Conservation (phyloP, 1,140 invertebrate species). For the Plectrocnemia conspersa region DNA sequence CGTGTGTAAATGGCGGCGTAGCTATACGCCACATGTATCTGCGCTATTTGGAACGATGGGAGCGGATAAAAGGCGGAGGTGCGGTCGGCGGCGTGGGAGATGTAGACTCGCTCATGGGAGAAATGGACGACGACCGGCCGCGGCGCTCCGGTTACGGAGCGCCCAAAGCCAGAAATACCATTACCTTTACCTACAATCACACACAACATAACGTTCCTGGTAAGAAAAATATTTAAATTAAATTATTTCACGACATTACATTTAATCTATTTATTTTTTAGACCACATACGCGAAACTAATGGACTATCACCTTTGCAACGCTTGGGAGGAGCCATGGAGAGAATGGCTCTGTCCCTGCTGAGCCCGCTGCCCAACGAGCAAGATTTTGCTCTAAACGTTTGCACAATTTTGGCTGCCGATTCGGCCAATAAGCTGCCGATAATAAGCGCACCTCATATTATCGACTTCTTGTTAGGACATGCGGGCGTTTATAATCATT, state of each 20-base stretch:
- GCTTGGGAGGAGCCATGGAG: slow-evolving; percentile 72
- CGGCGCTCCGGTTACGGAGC: slow-evolving; percentile 59
- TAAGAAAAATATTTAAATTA: slow-evolving; percentile 38
- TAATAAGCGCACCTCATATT: slow-evolving; percentile 78
- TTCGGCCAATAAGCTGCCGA: slow-evolving; percentile 78
- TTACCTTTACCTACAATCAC: slow-evolving; percentile 78
- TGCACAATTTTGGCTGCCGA: slow-evolving; percentile 94
- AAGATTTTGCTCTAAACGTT: slow-evolving; percentile 97
- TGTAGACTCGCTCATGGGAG: slow-evolving; percentile 66
- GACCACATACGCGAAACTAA: slow-evolving; percentile 61
- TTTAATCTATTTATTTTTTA: slow-evolving; percentile 41
- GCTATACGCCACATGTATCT: slow-evolving; percentile 85
- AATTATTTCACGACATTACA: neutral
- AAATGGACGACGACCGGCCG: slow-evolving; percentile 70
- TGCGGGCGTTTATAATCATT: slow-evolving; percentile 84
- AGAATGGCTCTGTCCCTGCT: slow-evolving; percentile 86
- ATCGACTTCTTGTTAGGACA: slow-evolving; percentile 87
- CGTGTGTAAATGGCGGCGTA: slow-evolving; percentile 81
- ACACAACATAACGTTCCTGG: slow-evolving; percentile 75
- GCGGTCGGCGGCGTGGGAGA: slow-evolving; percentile 59
- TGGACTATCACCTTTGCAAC: slow-evolving; percentile 52
- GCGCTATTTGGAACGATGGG: slow-evolving; percentile 63
- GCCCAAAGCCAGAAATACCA: slow-evolving; percentile 61
- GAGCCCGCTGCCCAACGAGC: slow-evolving; percentile 95
- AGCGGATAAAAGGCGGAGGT: slow-evolving; percentile 34